These are phyloP conservation scores for Sanderia malayensis DNA, from an alignment of 30 jellyfish, hydroid and myxozoan species.

Conservation along the genomic window DNA sequence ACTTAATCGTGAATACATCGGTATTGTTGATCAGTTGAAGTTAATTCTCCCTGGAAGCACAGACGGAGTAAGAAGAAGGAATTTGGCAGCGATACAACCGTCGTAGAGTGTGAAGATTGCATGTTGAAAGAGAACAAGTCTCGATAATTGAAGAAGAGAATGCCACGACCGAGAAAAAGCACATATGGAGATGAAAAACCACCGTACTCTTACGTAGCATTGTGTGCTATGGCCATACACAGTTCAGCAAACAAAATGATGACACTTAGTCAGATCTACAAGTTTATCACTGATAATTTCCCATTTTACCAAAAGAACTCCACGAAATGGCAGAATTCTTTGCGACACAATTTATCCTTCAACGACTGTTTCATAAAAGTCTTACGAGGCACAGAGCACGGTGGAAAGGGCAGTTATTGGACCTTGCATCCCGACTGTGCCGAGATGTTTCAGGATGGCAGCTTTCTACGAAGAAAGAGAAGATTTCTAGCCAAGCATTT, in stretches of 20 bases:
- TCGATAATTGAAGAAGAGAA: too few relatives aligned
- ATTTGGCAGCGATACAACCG: neutral
- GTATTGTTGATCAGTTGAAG: neutral
- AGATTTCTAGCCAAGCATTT: constrained; percentile 66
- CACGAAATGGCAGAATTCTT: constrained; percentile 94
- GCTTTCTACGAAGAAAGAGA: constrained; percentile 83
- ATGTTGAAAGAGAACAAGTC: too few relatives aligned
- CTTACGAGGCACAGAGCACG: constrained; percentile 84
- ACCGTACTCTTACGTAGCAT: constrained; percentile 91
- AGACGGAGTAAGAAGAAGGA: neutral
- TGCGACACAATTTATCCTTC: constrained; percentile 89
- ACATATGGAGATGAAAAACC: constrained; percentile 95
- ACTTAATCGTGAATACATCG: neutral
- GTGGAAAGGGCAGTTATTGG: constrained; percentile 98
- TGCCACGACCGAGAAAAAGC: constrained; percentile 98
- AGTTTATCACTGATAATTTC: constrained; percentile 78
- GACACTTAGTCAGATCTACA: constrained; percentile 92
- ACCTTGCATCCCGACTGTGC: constrained; percentile 90
- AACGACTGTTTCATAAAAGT: constrained; percentile 97
- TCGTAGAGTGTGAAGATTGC: neutral
- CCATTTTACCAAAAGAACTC: constrained; percentile 91
- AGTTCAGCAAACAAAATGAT: constrained; percentile 89
- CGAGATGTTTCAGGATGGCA: constrained; percentile 94
- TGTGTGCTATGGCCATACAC: constrained; percentile 99
- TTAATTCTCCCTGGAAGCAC: constrained; percentile 6